Evolutionary conservation across 2,113 vertebrate species (phyloP).

Genomic region (Cryptoleucopteryx plumbea): DNA sequence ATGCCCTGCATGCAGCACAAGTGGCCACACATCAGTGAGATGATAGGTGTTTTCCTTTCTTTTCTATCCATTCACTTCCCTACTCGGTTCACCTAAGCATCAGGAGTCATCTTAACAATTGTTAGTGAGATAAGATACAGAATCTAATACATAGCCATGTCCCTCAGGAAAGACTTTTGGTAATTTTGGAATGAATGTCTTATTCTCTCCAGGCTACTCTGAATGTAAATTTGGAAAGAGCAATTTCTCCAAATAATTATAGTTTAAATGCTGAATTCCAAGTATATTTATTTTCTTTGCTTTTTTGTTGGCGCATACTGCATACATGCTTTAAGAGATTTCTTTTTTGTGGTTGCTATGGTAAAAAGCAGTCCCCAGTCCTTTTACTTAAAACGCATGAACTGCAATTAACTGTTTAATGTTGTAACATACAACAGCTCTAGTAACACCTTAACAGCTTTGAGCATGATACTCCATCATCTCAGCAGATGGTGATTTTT

Average conservation of each 20-base stretch:
- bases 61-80: not conserved
- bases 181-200: not conserved
- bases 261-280: not conserved
- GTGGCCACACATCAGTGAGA: not conserved
- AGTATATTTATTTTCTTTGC: not conserved
- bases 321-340: slow-evolving; percentile 16
- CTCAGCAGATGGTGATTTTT: slow-evolving; percentile 65
- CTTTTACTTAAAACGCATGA: slow-evolving; percentile 48
- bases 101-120: not conserved
- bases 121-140: not conserved
- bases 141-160: not conserved
- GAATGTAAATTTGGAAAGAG: slow-evolving; percentile 16
- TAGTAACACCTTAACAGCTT: slow-evolving; percentile 70
- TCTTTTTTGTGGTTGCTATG: slow-evolving; percentile 63
- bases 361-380: slow-evolving; percentile 51
- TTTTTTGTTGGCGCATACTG: not conserved
- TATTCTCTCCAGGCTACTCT: not conserved
- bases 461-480: slow-evolving; percentile 46
- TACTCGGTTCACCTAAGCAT: not conserved
- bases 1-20: not conserved
- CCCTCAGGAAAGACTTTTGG: not conserved
- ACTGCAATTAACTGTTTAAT: slow-evolving; percentile 65
- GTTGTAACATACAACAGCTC: slow-evolving; percentile 54
- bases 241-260: slow-evolving; percentile 14
- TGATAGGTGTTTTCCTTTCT: not conserved